These are phyloP conservation scores for Cyrtorhinus lividipennis DNA, from an alignment of 1,140 invertebrate species.

Conservation along the genomic window DNA sequence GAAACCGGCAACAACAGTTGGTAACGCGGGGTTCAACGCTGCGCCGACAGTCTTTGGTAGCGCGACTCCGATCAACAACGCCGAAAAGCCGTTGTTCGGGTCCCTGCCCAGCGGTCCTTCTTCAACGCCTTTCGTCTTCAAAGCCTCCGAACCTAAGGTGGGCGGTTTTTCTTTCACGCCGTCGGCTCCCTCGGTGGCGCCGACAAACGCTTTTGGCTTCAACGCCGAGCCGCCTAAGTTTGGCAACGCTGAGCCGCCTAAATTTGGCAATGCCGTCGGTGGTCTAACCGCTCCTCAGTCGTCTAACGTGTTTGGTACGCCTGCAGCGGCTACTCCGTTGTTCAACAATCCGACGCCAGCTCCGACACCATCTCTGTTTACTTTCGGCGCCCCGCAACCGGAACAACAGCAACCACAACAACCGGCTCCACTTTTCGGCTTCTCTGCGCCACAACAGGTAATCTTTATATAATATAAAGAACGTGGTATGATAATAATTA, in stretches of 20 bases:
- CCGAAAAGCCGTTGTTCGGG: neutral
- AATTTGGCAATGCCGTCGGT: no score
- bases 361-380: neutral
- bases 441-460: constrained; percentile 7
- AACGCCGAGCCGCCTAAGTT: neutral
- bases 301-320: neutral
- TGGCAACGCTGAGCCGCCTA: neutral
- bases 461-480: no score
- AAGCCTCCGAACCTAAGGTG: neutral
- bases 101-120: neutral
- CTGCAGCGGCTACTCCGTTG: neutral
- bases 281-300: no score
- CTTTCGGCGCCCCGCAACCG: neutral
- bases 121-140: neutral
- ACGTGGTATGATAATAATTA: no score
- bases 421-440: constrained; percentile 1
- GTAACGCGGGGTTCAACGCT: neutral
- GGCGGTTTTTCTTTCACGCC: neutral
- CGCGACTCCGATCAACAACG: neutral
- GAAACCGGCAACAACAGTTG: neutral
- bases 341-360: neutral
- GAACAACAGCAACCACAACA: neutral
- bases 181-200: neutral
- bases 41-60: neutral
- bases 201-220: neutral